Conservation (phyloP, 1,140 invertebrate genomes). For the Musca vetustissima region DNA sequence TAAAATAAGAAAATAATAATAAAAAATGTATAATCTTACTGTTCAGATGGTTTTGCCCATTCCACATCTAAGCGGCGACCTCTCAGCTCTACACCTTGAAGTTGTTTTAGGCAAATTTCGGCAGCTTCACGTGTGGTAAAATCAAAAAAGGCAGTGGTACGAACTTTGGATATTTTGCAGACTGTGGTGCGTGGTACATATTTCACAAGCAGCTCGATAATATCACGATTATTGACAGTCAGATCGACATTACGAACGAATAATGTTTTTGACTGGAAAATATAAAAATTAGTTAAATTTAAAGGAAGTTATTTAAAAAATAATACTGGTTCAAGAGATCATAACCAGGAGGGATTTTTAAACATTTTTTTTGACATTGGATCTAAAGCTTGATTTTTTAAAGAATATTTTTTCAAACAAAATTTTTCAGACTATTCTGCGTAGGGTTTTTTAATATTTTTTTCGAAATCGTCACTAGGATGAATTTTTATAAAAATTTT, state of each 20-base stretch:
- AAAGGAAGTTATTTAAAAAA: too few relatives aligned
- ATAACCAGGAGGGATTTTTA: too few relatives aligned
- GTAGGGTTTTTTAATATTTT: too few relatives aligned
- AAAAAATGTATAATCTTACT: conserved; percentile 24
- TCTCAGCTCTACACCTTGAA: conserved; percentile 23
- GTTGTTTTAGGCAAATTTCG: conserved; percentile 25
- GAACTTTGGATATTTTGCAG: conserved; percentile 29
- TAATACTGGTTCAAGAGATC: too few relatives aligned
- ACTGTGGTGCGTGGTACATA: conserved; percentile 23
- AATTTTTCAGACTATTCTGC: too few relatives aligned
- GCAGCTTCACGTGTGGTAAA: conserved; percentile 29
- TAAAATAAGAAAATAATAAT: background rate
- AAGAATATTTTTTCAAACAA: background rate
- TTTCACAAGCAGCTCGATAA: conserved; percentile 26
- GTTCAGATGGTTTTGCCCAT: conserved; percentile 31
- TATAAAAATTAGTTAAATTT: background rate
- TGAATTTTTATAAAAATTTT: too few relatives aligned
- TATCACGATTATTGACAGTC: conserved; percentile 24
- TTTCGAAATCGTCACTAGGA: too few relatives aligned
- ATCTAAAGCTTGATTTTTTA: background rate
- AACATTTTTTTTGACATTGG: too few relatives aligned
- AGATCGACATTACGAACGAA: conserved; percentile 31
- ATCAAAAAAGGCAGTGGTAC: conserved; percentile 30
- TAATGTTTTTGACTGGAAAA: conserved; percentile 29
- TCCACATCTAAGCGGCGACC: conserved; percentile 26